Evolutionary conservation across 1,140 invertebrate species (phyloP).

Genomic region (Druon quercuslanigerum): DNA sequence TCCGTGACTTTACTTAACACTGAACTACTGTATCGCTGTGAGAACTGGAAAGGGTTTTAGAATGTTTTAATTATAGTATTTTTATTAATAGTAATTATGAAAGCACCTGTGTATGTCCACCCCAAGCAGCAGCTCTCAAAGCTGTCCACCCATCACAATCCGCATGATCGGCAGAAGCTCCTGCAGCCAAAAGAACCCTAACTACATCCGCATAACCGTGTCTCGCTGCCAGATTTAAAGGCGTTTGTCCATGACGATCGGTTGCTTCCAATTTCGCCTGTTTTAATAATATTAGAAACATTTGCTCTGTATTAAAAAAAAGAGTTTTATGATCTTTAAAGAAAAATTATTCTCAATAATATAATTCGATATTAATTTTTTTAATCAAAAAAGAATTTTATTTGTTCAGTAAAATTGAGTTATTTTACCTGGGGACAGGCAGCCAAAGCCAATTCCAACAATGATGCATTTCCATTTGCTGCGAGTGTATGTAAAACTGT

Average conservation of each 20-base stretch:
- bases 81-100: not conserved
- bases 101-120: conserved; percentile 90
- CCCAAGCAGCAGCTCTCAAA: conserved; percentile 91
- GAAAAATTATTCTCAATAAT: not conserved
- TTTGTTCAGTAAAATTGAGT: conserved; percentile 28
- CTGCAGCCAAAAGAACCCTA: conserved; percentile 83
- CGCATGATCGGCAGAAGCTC: conserved; percentile 87
- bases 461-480: conserved; percentile 82
- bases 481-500: conserved; percentile 85
- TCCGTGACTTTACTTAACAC: too few species aligned
- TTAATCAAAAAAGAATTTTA: not conserved
- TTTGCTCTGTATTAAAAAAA: not conserved
- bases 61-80: not conserved
- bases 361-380: not conserved
- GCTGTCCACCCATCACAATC: conserved; percentile 95
- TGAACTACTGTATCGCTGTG: not conserved
- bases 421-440: conserved; percentile 74
- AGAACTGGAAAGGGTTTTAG: not conserved
- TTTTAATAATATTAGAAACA: not conserved
- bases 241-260: conserved; percentile 87
- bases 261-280: conserved; percentile 79
- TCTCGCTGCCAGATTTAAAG: conserved; percentile 88
- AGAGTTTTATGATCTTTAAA: not conserved
- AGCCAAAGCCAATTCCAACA: conserved; percentile 80
- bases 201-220: conserved; percentile 87